These are phyloP conservation scores for Cheilosia pagana DNA, from an alignment of 2,888 invertebrate genomes.

Conservation along the genomic window DNA sequence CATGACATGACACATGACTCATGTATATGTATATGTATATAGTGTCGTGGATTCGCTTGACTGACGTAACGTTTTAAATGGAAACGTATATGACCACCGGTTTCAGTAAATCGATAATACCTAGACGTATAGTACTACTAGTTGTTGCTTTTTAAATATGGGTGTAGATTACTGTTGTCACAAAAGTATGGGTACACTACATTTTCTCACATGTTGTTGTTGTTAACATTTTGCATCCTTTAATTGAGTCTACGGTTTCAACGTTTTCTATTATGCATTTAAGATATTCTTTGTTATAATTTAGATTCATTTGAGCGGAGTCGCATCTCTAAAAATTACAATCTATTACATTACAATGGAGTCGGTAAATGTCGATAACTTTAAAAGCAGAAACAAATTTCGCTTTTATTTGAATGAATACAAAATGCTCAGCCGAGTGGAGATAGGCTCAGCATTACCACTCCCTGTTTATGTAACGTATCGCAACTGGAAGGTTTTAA, in stretches of 20 bases:
- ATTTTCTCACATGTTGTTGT: neutral
- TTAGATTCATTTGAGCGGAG: too few species aligned
- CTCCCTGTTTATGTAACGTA: too few species aligned
- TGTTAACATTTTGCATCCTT: neutral
- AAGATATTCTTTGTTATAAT: neutral
- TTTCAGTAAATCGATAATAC: constrained; percentile 14
- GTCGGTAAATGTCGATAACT: too few species aligned
- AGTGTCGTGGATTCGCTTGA: constrained; percentile 5
- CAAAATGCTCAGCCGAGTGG: too few species aligned
- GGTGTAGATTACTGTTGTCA: neutral
- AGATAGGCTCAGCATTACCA: too few species aligned
- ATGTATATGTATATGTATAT: too few species aligned
- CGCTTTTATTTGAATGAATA: too few species aligned
- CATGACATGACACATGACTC: constrained; percentile 15
- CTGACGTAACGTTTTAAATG: constrained; percentile 2
- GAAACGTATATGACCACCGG: neutral
- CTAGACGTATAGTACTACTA: neutral
- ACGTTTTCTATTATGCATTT: neutral
- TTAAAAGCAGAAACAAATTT: too few species aligned
- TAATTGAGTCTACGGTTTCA: neutral
- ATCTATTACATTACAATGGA: too few species aligned
- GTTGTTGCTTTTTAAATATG: neutral
- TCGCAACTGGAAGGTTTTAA: too few species aligned
- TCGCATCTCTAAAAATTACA: too few species aligned
- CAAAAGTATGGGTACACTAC: neutral